A percentile compares a stretch with the other conserved stretches of the same genome.
phyloP scores from a whole-genome alignment of 2,888 invertebrate genomes.

The Iselma pallidipennis region DNA sequence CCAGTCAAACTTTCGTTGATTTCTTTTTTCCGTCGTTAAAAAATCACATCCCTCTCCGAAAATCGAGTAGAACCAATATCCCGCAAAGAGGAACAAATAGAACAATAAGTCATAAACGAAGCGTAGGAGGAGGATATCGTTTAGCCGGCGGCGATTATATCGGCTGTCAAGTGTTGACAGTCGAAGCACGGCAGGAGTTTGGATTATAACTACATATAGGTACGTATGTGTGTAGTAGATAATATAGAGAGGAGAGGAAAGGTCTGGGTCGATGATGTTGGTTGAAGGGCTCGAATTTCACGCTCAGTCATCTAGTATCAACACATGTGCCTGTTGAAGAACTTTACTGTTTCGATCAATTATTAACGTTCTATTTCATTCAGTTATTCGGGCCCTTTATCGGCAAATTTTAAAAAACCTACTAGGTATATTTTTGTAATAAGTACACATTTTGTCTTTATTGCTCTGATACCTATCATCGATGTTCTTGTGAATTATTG shows the following conservation, averaged over 20 bases:
- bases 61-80: conserved; percentile 28
- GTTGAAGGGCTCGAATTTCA: conserved; percentile 35
- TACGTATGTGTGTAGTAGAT: conserved; percentile 2
- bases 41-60: not conserved
- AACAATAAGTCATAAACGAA: conserved; percentile 42
- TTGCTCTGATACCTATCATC: not conserved
- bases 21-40: too few relatives aligned
- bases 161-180: conserved; percentile 47
- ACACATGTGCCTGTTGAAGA: conserved; percentile 14
- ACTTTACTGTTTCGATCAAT: conserved; percentile 2
- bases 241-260: not conserved
- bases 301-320: conserved; percentile 28
- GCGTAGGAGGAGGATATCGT: conserved; percentile 42
- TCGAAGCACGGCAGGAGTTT: conserved; percentile 41
- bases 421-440: too few relatives aligned
- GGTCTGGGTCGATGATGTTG: not conserved
- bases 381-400: too few relatives aligned
- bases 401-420: too few relatives aligned
- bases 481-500: conserved; percentile 13
- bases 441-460: conserved; percentile 1
- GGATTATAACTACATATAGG: conserved; percentile 40
- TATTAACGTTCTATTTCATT: conserved; percentile 15
- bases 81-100: conserved; percentile 40
- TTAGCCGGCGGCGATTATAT: conserved; percentile 44
- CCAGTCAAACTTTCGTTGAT: too few relatives aligned